phyloP scores from a whole-genome alignment of 2,888 invertebrate genomes.

The Pseudococcus longispinus region DNA sequence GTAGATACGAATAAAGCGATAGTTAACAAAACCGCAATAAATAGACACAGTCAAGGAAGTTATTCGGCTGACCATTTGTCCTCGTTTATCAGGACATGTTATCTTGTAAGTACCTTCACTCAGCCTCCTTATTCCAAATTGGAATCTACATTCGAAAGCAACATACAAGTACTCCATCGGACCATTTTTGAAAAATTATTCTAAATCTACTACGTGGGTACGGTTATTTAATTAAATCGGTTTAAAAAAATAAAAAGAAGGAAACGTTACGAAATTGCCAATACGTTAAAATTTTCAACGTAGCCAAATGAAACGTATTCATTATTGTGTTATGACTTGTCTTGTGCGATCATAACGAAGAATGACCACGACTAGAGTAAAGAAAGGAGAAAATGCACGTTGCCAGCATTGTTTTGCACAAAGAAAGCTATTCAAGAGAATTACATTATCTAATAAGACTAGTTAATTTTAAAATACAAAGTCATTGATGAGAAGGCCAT shows the following conservation, averaged over 20 bases:
- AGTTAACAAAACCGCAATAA: neutral
- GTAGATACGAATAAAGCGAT: neutral
- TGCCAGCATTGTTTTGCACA: constrained; percentile 31
- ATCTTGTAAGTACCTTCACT: neutral
- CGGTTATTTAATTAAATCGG: too few relatives aligned
- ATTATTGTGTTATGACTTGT: neutral
- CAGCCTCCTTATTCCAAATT: too few relatives aligned
- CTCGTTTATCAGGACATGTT: neutral
- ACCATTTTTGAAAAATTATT: too few relatives aligned
- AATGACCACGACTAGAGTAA: neutral
- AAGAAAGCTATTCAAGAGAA: constrained; percentile 27
- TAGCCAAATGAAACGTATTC: neutral
- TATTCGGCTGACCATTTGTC: neutral
- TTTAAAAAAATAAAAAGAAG: neutral
- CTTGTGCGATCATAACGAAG: neutral
- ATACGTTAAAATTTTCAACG: neutral
- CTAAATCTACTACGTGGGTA: too few relatives aligned
- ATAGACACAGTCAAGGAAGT: neutral
- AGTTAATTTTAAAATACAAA: constrained; percentile 36
- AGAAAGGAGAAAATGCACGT: constrained; percentile 3
- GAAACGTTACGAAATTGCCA: neutral
- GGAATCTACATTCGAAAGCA: too few relatives aligned
- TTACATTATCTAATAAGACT: constrained; percentile 24
- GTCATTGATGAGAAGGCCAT: constrained; percentile 23
- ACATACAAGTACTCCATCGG: too few relatives aligned